phyloP scores from a whole-genome alignment of 2,888 invertebrate species.

The Erebia epiphron region DNA sequence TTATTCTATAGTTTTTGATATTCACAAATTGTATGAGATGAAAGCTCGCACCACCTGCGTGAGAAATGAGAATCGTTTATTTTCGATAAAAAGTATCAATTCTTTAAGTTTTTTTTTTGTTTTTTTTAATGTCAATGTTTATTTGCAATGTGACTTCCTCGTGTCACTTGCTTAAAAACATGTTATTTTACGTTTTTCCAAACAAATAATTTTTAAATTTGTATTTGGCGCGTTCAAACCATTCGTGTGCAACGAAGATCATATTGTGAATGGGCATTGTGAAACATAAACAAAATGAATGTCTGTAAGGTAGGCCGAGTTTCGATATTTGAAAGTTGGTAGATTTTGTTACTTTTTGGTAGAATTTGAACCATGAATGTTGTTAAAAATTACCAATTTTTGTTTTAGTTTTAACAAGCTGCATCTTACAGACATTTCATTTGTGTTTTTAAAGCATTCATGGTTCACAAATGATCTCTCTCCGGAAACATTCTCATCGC shows the following conservation, averaged over 20 bases:
- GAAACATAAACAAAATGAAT: constrained; percentile 59
- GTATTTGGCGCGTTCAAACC: not conserved
- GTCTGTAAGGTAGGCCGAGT: constrained; percentile 82
- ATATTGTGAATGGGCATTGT: constrained; percentile 80
- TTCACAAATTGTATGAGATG: not conserved
- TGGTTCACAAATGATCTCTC: constrained; percentile 62
- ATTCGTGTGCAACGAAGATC: constrained; percentile 54
- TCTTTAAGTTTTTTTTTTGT: constrained; percentile 37
- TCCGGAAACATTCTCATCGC: not conserved
- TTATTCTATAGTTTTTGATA: not conserved
- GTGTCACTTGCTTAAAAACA: constrained; percentile 64
- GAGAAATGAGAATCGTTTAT: not conserved
- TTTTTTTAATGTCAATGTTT: constrained; percentile 65
- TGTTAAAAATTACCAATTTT: constrained; percentile 36
- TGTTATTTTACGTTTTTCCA: constrained; percentile 25
- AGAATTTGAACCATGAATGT: constrained; percentile 76
- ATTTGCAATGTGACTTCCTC: constrained; percentile 77
- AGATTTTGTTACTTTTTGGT: constrained; percentile 42
- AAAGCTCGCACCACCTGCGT: not conserved
- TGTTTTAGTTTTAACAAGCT: constrained; percentile 42
- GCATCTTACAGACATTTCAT: constrained; percentile 80
- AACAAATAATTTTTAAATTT: not conserved
- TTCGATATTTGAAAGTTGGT: constrained; percentile 54
- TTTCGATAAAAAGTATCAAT: not conserved
- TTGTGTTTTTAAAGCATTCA: constrained; percentile 65